Percentiles rank a stretch among this genome's conserved stretches.
Evolutionary conservation across 2,797 vertebrate species (phyloP).

Genomic region (Microctenopoma lineatum): DNA sequence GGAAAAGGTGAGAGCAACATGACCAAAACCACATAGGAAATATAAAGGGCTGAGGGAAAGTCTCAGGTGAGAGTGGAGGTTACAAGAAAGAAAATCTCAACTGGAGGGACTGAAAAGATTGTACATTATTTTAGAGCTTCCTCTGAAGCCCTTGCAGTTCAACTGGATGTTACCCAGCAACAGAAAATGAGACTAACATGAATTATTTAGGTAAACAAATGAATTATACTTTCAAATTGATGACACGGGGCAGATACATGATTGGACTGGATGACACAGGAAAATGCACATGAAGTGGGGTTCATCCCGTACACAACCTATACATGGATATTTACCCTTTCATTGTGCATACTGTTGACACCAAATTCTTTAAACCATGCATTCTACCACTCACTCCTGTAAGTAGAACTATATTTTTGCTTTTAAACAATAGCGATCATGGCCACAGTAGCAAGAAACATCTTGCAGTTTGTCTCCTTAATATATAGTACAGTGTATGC

Average conservation of each 20-base stretch:
- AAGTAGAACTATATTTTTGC: not conserved
- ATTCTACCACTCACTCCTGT: not conserved
- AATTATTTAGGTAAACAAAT: not conserved
- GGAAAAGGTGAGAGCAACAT: not conserved
- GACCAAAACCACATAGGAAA: not conserved
- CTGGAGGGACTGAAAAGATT: not conserved
- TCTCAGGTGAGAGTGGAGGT: not conserved
- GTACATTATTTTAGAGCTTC: not conserved
- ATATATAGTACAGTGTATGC: not conserved
- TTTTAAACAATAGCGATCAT: not conserved
- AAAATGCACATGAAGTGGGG: too few relatives aligned
- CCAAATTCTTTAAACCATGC: not conserved
- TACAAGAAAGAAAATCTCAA: not conserved
- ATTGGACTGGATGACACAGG: not conserved
- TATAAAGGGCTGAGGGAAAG: not conserved
- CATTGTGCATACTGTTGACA: not conserved
- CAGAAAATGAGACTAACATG: not conserved
- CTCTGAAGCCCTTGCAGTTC: not conserved
- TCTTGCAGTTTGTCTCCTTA: slow-evolving; percentile 6
- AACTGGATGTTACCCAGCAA: not conserved
- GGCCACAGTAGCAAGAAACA: not conserved
- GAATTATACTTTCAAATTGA: not conserved
- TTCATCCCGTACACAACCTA: too few relatives aligned
- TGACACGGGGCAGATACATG: too few relatives aligned
- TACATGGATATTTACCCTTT: not conserved